Conservation (phyloP, 2,797 vertebrate genomes). For the Catharus ustulatus region DNA sequence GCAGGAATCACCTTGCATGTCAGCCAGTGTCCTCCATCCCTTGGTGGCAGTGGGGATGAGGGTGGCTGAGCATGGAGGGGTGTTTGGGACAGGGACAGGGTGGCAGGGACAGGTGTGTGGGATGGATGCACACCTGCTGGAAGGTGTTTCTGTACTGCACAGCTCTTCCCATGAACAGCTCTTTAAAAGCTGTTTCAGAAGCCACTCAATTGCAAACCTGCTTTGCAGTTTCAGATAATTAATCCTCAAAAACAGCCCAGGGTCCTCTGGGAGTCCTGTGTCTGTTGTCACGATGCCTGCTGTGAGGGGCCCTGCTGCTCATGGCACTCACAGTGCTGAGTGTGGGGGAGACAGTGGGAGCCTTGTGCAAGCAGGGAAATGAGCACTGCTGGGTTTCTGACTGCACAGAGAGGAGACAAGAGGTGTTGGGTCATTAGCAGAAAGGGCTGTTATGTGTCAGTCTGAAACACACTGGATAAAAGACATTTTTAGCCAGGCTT, state of each 20-base stretch:
- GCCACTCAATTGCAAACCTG: background rate
- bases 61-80: accelerated
- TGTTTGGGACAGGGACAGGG: accelerated
- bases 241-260: background rate
- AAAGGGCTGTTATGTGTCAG: background rate
- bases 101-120: accelerated
- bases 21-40: accelerated
- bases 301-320: background rate
- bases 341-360: background rate
- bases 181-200: background rate
- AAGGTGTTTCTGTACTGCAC: background rate
- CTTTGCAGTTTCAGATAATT: background rate
- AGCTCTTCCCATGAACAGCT: background rate
- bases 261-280: background rate
- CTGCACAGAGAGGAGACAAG: background rate
- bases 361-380: background rate
- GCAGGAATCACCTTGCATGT: background rate
- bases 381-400: background rate
- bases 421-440: background rate
- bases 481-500: background rate
- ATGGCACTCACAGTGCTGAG: background rate
- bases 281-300: background rate
- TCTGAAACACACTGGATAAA: background rate
- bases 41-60: background rate
- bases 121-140: accelerated